Percentiles rank a stretch among this genome's conserved stretches.
These are phyloP conservation scores for Entomyzon cyanotis DNA, from an alignment of 2,113 vertebrate species.

Conservation along the genomic window DNA sequence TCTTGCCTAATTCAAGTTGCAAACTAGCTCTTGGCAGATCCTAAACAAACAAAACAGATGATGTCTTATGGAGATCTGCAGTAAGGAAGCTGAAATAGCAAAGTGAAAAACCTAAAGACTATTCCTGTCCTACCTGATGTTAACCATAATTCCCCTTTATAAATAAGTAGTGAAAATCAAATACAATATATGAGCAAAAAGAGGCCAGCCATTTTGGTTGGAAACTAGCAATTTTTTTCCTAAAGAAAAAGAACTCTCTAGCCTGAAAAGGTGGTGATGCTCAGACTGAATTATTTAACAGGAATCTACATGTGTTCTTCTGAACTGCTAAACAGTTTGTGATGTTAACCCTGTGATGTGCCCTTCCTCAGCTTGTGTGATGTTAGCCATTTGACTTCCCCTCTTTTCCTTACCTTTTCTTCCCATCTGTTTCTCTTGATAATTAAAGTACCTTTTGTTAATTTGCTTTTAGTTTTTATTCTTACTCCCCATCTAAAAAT, in stretches of 20 bases:
- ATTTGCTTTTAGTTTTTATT: too few species aligned
- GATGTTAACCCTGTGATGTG: neutral
- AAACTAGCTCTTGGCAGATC: neutral
- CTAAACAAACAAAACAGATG: neutral
- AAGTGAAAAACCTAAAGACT: neutral
- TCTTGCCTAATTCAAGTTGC: neutral
- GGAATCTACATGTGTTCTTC: neutral
- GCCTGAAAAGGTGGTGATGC: neutral
- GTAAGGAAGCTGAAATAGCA: neutral
- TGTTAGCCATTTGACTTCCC: neutral
- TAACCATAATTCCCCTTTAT: neutral
- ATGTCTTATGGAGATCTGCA: accelerated
- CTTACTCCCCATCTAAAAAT: accelerated
- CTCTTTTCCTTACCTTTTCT: neutral
- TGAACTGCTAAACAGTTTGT: neutral
- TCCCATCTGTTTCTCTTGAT: neutral
- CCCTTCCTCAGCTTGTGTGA: neutral
- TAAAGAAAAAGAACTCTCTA: neutral
- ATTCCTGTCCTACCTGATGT: neutral
- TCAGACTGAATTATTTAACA: neutral
- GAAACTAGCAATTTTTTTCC: neutral
- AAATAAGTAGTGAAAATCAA: neutral
- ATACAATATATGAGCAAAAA: neutral
- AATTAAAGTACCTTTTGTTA: neutral
- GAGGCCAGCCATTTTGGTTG: neutral